phyloP scores from a whole-genome alignment of 2,888 invertebrate species.

The Phengaris arion region DNA sequence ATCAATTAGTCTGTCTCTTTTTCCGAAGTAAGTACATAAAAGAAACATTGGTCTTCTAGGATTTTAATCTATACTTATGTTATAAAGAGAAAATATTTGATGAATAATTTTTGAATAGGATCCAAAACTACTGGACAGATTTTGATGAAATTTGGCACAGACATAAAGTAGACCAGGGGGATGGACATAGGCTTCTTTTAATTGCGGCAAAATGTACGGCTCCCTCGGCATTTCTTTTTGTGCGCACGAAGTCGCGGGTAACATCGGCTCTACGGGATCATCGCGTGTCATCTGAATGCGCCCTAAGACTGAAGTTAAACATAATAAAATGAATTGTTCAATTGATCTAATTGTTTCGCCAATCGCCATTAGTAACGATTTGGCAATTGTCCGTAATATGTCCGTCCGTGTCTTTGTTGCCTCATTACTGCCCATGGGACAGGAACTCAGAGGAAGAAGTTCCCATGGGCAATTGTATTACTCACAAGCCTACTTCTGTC shows the following conservation, averaged over 20 bases:
- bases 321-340: not conserved
- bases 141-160: too few species aligned
- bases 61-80: too few species aligned
- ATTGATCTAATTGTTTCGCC: constrained; percentile 9
- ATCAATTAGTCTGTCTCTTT: not conserved
- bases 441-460: not conserved
- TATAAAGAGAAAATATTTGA: too few species aligned
- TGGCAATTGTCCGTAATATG: constrained; percentile 4
- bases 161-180: not conserved
- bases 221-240: too few species aligned
- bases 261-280: too few species aligned
- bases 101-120: not conserved
- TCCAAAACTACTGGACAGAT: not conserved
- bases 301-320: not conserved
- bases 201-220: too few species aligned
- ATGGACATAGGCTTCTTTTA: too few species aligned
- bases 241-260: not conserved
- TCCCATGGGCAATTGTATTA: not conserved
- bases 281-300: too few species aligned
- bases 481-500: too few species aligned
- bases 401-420: constrained; percentile 5
- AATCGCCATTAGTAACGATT: not conserved
- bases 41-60: too few species aligned
- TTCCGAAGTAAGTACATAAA: not conserved
- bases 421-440: constrained; percentile 2